Base-by-base conservation (phyloP, 2,888 invertebrate genomes). In the Amphipoea lucens region DNA sequence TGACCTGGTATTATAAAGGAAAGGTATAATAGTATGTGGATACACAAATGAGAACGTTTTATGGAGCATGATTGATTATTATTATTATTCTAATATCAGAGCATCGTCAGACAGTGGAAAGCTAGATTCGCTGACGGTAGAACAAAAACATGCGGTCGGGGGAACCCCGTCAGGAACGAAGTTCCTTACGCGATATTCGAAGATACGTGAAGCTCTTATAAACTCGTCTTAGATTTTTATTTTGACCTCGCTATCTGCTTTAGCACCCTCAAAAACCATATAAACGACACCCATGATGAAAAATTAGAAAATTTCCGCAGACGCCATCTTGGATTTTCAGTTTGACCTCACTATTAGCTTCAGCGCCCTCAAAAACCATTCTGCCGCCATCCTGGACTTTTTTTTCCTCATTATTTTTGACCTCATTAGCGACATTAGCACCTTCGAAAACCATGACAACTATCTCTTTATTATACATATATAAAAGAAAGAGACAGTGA, bases 1-100 rank as follows among this genome's bases (percentile, higher is more conserved):
- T 91, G 23, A 96, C 95, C 96, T 96, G 82, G 76, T 65, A 2
- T 69, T 4, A 63, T 69, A 54, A 69, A 72, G 54, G 20, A 67
- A 73, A 29, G 5, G 11, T 36, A 68, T 14, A 51, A 23, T 68
- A 40, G 1, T 74, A 9, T 9, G 14, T 48, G 9, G 23, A 60
- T 20, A 76, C 11, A 60, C 1, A 17, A 36, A 40, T 40, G n/a
- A 62, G 14, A 48, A 62, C 2, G 23, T 36, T 74, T 36, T 42
- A 29, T 36, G 12, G 48, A 45, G 23, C 20, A 74, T 62, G 12
- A 45, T 42, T 11, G n/a, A 57, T 75, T 36, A 48, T 60, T 40
- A 45, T 75, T 36, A 48, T 60, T 40, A 17, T 75, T 74, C 1
- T 1, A 60, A 5, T 40, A 40, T 40, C 17, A n/a, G 5, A 71